Percentiles rank a stretch among this genome's conserved stretches.
phyloP scores from a whole-genome alignment of 2,888 invertebrate genomes.

The Cantharis flavilabris region DNA sequence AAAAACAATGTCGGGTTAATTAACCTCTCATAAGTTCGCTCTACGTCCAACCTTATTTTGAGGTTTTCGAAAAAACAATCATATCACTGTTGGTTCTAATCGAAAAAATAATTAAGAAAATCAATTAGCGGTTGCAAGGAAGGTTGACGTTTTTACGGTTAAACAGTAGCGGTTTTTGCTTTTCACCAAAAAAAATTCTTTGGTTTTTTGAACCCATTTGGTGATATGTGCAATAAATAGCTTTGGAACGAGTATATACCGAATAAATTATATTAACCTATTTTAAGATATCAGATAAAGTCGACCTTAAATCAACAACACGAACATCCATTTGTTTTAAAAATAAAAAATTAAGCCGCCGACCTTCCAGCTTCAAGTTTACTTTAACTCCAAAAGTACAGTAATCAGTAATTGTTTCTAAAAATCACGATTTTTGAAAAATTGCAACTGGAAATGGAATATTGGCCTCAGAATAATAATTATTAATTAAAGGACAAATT shows the following conservation, averaged over 20 bases:
- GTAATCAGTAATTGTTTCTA: no score
- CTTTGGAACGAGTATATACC: not conserved
- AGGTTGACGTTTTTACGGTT: not conserved
- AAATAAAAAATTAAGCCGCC: not conserved
- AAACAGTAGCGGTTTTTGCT: not conserved
- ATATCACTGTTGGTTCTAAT: not conserved
- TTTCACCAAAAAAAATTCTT: no score
- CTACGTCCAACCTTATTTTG: not conserved
- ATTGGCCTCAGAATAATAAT: not conserved
- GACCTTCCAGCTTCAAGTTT: not conserved
- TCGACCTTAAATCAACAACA: not conserved
- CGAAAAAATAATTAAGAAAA: not conserved
- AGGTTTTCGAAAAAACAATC: not conserved
- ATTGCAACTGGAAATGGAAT: no score
- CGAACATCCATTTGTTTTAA: not conserved
- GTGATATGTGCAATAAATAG: not conserved
- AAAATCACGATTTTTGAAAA: no score
- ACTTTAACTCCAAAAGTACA: no score
- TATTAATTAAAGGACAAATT: not conserved
- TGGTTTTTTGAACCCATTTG: not conserved
- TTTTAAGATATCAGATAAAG: not conserved
- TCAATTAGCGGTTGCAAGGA: not conserved
- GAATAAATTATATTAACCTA: not conserved
- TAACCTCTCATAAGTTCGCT: not conserved
- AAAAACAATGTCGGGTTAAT: conserved; percentile 6